Evolutionary conservation across 1,140 invertebrate species (phyloP), one percentile per base, ranked within the genome.

Genomic region (Melitaea cinxia): DNA sequence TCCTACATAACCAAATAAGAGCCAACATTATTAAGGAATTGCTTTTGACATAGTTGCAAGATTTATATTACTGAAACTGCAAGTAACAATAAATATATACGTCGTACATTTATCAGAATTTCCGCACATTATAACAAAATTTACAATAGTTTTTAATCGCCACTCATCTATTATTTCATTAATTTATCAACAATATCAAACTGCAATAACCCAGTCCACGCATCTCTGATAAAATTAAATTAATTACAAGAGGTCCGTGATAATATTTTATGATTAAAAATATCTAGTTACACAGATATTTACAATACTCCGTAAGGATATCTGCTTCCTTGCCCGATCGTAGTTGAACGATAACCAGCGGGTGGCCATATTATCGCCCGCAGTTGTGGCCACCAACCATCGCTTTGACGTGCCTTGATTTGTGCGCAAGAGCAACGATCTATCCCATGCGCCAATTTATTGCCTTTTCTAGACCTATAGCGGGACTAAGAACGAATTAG

Each of bases 341-440:
- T 17, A 47, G 68, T 69, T 71, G 70, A 70, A 74, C 74, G 82
- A 80, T 82, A 79, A 79, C 67, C 80, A 71, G 70, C 78, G 78
- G 77, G 72, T 72, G 72, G 73, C 66, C 72, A 73, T 79, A 86
- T 80, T 80, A 86, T 82, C 80, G 80, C 82, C 81, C 79, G 80
- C 80, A 86, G 82, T 77, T 70, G 68, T 68, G 65, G 56, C 76
- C 77, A 72, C 71, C 70, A 65, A 69, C 78, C 78, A 82, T 81
- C 78, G 79, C 76, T 84, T 81, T 81, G 81, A 83, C 80, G 80
- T 82, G 68, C 64, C 70, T 76, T 83, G 82, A 85, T 87, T 87
- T 87, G 82, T 87, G 81, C 77, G 75, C 78, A 70, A 67, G 75
- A 77, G 75, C 74, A 63, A 62, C 72, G 76, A 87, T 87, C 81